Evolutionary conservation across 1,140 invertebrate genomes (phyloP).

Genomic region (Mylabris phalerata): DNA sequence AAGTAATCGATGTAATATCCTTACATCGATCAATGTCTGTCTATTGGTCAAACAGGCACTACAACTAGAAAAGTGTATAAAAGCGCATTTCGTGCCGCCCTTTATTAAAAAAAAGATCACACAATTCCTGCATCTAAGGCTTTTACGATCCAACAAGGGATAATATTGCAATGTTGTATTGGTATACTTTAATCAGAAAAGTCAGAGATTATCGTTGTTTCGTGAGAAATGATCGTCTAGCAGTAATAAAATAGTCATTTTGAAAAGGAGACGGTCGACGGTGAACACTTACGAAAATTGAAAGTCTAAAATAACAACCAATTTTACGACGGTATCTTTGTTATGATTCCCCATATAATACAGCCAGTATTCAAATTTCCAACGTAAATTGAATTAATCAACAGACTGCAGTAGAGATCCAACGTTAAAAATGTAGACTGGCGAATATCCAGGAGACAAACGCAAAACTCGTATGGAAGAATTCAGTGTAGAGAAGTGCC

Average conservation of each 20-base stretch:
- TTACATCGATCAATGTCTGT: constrained; percentile 16
- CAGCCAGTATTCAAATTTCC: too few relatives aligned
- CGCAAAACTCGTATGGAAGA: too few relatives aligned
- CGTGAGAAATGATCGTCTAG: constrained; percentile 11
- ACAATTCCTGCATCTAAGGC: constrained; percentile 4
- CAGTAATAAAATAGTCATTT: constrained; percentile 8
- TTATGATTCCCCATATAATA: too few relatives aligned
- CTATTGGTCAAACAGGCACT: constrained; percentile 7
- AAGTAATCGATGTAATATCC: constrained; percentile 11
- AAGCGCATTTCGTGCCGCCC: not conserved
- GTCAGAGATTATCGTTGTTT: constrained; percentile 11
- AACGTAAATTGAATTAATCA: too few relatives aligned
- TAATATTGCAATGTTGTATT: constrained; percentile 1
- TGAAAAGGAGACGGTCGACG: not conserved
- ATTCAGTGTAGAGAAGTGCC: too few relatives aligned
- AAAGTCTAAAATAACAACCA: too few relatives aligned
- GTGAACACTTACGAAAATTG: too few relatives aligned
- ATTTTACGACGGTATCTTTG: too few relatives aligned
- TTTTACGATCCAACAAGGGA: constrained; percentile 9
- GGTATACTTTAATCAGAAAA: constrained; percentile 8
- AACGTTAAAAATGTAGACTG: too few relatives aligned
- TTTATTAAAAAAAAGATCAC: not conserved
- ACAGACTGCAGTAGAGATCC: too few relatives aligned
- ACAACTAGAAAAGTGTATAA: not conserved
- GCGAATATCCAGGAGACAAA: too few relatives aligned